Evolutionary conservation across 2,113 vertebrate genomes (phyloP).

Genomic region (Erythrolamprus reginae): DNA sequence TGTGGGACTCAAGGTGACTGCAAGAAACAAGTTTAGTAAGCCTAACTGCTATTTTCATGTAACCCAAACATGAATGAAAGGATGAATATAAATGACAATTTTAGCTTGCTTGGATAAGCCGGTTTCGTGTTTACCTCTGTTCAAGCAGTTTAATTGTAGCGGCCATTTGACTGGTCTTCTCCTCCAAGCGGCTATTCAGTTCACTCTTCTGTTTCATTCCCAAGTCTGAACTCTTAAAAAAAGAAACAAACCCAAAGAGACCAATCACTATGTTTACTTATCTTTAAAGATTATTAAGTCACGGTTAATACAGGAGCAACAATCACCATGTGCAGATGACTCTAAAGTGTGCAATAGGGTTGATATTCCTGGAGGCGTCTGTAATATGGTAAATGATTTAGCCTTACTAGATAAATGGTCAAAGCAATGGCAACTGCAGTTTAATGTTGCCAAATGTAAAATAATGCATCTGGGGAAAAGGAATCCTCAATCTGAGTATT

Average conservation of each 20-base stretch:
- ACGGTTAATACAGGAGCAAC: not conserved
- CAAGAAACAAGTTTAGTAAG: not conserved
- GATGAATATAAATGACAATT: not conserved
- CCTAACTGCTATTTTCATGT: not conserved
- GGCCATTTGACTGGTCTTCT: slow-evolving; percentile 96
- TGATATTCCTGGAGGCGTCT: too few relatives aligned
- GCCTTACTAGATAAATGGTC: too few relatives aligned
- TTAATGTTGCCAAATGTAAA: too few relatives aligned
- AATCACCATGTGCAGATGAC: not conserved
- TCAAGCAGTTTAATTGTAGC: slow-evolving; percentile 93
- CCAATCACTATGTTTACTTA: rapidly evolving
- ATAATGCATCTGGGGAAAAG: too few relatives aligned
- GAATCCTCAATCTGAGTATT: too few relatives aligned
- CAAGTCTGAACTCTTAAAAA: slow-evolving; percentile 79
- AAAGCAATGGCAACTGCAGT: too few relatives aligned
- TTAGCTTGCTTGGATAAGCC: not conserved
- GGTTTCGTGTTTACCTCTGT: slow-evolving; percentile 78
- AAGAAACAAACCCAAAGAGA: not conserved
- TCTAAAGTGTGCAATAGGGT: too few relatives aligned
- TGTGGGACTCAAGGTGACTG: too few relatives aligned
- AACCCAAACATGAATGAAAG: not conserved
- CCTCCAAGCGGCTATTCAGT: slow-evolving; percentile 87
- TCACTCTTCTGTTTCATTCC: slow-evolving; percentile 93
- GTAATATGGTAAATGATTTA: too few relatives aligned
- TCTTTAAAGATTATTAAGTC: not conserved